Conservation (phyloP, 2,113 vertebrate genomes). For the Pungitius pungitius region DNA sequence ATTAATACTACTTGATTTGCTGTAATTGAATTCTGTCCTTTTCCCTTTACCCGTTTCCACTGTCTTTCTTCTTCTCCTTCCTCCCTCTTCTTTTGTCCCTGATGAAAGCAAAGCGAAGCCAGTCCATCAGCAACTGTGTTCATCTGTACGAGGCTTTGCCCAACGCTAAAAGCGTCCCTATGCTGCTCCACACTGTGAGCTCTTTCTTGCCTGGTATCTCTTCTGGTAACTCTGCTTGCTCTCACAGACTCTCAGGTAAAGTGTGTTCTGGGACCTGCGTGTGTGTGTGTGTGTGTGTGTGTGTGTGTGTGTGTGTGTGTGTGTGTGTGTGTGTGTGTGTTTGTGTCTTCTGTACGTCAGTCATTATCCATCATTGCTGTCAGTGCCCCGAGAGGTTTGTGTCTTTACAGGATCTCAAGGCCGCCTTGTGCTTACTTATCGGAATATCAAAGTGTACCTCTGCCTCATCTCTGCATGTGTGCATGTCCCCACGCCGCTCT, state of each 20-base stretch:
- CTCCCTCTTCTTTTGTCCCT: conserved; percentile 36
- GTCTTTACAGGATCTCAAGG: conserved; percentile 1
- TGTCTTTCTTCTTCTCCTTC: conserved; percentile 32
- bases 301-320: no score
- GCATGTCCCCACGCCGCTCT: conserved; percentile 29
- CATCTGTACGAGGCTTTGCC: conserved; percentile 97
- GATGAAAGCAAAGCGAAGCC: conserved; percentile 97
- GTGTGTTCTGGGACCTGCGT: conserved; percentile 65
- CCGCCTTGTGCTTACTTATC: conserved; percentile 4
- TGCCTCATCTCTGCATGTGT: conserved; percentile 49
- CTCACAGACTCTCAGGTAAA: conserved; percentile 98
- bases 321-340: no score
- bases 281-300: conserved; percentile 58
- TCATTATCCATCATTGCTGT: conserved; percentile 2
- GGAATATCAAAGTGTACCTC: background rate
- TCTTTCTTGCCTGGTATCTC: conserved; percentile 98
- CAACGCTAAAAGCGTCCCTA: conserved; percentile 96
- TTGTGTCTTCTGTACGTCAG: conserved; percentile 50
- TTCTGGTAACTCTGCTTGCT: conserved; percentile 92
- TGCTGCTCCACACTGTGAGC: conserved; percentile 98
- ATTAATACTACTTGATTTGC: conserved; percentile 17
- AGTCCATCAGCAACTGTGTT: conserved; percentile 99
- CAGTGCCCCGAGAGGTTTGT: conserved; percentile 5
- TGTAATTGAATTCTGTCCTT: conserved; percentile 56
- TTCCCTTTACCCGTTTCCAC: conserved; percentile 48